phyloP scores from a whole-genome alignment of 64 coral and sea anemone genomes.

The Actinia equina region DNA sequence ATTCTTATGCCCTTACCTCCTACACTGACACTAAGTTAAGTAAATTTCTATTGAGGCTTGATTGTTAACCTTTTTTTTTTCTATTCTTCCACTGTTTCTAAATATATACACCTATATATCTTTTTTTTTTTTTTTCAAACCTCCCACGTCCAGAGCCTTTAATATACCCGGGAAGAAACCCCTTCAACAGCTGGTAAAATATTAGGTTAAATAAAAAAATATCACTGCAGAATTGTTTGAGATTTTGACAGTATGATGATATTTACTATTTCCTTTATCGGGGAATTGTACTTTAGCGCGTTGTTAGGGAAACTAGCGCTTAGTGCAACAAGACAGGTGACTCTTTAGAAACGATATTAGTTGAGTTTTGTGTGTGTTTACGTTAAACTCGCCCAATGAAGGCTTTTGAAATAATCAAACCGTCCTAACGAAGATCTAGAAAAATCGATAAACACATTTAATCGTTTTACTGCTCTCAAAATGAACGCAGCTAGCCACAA shows the following conservation, averaged over 20 bases:
- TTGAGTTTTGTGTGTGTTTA: no score
- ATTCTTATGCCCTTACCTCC: not conserved
- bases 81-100: not conserved
- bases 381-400: not conserved
- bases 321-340: not conserved
- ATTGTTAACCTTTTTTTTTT: not conserved
- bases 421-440: not conserved
- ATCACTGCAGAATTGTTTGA: not conserved
- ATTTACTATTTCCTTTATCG: not conserved
- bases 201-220: not conserved
- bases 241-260: not conserved
- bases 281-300: not conserved
- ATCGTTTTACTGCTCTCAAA: not conserved
- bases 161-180: not conserved
- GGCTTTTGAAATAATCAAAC: not conserved
- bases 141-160: slow-evolving; percentile 11
- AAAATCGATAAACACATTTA: not conserved
- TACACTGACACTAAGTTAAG: not conserved
- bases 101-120: not conserved
- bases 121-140: slow-evolving; percentile 10
- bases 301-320: not conserved
- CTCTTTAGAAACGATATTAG: not conserved
- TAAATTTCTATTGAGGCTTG: not conserved
- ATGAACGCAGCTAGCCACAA: not conserved
- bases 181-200: not conserved